phyloP scores from a whole-genome alignment of 2,888 invertebrate genomes.

The Laspeyria flexula region DNA sequence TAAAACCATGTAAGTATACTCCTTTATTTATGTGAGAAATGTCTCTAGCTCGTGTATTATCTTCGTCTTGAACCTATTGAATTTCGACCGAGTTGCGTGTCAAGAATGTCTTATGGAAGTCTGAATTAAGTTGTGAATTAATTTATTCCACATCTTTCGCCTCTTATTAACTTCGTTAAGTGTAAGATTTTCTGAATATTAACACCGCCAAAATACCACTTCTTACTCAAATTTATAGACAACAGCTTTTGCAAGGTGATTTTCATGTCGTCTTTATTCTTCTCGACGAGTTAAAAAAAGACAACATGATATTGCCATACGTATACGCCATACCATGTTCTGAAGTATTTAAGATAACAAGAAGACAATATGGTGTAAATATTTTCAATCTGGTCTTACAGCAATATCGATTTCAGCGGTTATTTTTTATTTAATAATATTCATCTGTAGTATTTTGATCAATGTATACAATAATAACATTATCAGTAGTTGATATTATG shows the following conservation, averaged over 20 bases:
- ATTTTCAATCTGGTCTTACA: no score
- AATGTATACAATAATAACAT: slow-evolving; percentile 6
- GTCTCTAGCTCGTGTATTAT: slow-evolving; percentile 14
- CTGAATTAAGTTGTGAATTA: slow-evolving; percentile 16
- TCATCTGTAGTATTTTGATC: neutral
- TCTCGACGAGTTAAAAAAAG: no score
- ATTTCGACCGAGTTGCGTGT: slow-evolving; percentile 40
- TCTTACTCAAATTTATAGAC: no score
- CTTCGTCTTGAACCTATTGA: slow-evolving; percentile 21
- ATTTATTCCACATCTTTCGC: slow-evolving; percentile 24
- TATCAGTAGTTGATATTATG: slow-evolving; percentile 25
- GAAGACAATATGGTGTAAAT: no score
- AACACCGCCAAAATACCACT: no score
- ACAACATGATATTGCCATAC: no score
- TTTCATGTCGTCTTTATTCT: no score
- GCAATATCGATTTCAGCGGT: neutral
- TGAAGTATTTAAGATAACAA: no score
- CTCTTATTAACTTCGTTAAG: slow-evolving; percentile 9
- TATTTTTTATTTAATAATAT: neutral
- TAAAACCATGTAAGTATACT: neutral
- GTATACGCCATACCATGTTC: no score
- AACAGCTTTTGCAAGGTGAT: no score
- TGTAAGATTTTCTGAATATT: no score
- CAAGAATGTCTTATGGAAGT: slow-evolving; percentile 36
- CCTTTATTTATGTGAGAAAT: neutral